Conservation (phyloP, 2,888 invertebrate genomes). For the Phortica magna region DNA sequence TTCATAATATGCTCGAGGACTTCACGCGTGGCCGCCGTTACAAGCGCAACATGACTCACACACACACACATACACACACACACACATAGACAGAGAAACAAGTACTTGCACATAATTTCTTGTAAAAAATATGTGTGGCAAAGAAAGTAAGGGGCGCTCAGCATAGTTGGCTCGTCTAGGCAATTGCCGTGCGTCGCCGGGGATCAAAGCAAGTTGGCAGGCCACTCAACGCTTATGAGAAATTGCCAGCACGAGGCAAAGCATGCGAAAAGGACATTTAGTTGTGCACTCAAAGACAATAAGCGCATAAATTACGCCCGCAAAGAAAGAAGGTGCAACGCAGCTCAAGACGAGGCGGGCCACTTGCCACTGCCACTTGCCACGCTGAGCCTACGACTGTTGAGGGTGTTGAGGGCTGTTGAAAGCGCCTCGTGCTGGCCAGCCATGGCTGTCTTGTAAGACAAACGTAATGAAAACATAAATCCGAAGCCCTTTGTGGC, state of each 20-base stretch:
- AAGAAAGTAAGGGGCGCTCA: constrained; percentile 39
- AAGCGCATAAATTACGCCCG: constrained; percentile 67
- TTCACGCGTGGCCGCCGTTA: constrained; percentile 24
- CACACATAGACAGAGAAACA: not conserved
- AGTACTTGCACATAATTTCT: constrained; percentile 20
- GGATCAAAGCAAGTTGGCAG: constrained; percentile 57
- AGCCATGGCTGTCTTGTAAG: constrained; percentile 8
- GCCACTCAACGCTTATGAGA: constrained; percentile 59
- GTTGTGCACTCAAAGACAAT: constrained; percentile 53
- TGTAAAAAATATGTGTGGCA: constrained; percentile 16
- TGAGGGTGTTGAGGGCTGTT: not conserved
- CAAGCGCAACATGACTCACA: not conserved
- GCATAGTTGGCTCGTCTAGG: constrained; percentile 36
- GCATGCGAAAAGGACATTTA: constrained; percentile 42
- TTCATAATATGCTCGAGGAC: constrained; percentile 25
- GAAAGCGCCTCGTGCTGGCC: not conserved
- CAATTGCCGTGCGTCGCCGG: constrained; percentile 58
- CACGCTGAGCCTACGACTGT: not conserved
- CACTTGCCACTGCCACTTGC: not conserved
- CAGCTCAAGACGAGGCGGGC: not conserved
- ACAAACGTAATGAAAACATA: constrained; percentile 68
- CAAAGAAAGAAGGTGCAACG: constrained; percentile 49
- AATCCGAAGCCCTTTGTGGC: constrained; percentile 68
- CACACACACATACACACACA: not conserved
- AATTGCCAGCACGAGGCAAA: constrained; percentile 56